Percentiles rank a stretch among this genome's conserved stretches.
Conservation (phyloP, 2,113 vertebrate genomes). For the Pterocles burchelli region DNA sequence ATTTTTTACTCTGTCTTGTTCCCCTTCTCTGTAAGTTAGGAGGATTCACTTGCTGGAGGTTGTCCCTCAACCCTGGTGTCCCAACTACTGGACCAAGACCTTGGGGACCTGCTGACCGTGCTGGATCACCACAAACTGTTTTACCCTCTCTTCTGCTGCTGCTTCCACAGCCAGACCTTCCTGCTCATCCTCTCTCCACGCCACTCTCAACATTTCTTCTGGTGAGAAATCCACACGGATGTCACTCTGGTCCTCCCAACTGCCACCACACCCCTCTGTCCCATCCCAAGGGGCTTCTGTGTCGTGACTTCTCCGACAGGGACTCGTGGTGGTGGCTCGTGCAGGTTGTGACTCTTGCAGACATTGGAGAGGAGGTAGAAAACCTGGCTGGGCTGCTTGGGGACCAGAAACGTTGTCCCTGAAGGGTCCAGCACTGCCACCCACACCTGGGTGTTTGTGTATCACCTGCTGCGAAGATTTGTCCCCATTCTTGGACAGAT, state of each 20-base stretch:
- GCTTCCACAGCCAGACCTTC: neutral
- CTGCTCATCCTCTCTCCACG: neutral
- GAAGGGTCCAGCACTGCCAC: neutral
- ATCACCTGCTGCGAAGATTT: too few species aligned
- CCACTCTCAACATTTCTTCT: neutral
- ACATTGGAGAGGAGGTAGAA: neutral
- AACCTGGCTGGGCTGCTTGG: neutral
- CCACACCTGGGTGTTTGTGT: too few species aligned
- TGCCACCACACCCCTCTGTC: rapidly evolving
- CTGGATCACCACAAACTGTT: neutral
- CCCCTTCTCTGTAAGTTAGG: neutral
- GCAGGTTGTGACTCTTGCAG: neutral
- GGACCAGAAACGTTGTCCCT: neutral
- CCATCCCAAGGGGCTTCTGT: too few species aligned
- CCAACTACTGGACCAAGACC: neutral
- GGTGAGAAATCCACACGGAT: rapidly evolving
- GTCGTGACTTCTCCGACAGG: rapidly evolving
- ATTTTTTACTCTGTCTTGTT: neutral
- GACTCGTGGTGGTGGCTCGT: rapidly evolving
- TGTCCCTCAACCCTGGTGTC: neutral
- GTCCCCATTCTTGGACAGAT: neutral
- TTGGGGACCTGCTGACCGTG: neutral
- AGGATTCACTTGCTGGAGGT: neutral
- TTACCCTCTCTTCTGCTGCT: neutral
- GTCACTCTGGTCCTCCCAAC: neutral